A percentile compares a stretch with the other conserved stretches of the same genome.
Evolutionary conservation across 2,888 invertebrate genomes (phyloP).

Genomic region (Philereme transversata): DNA sequence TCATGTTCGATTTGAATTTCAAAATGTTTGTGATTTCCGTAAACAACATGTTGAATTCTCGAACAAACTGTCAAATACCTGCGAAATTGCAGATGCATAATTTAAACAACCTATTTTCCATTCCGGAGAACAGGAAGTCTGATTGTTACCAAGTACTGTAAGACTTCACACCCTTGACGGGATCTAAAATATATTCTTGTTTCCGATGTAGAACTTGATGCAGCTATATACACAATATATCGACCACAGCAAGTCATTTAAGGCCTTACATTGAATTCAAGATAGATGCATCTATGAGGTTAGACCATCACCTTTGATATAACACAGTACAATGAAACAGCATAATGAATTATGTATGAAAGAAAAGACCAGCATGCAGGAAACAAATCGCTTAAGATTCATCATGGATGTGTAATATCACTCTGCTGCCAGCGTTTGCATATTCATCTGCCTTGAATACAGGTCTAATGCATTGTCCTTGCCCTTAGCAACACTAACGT

Average conservation of each 20-base stretch:
- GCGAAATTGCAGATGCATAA: too few species aligned
- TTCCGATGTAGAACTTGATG: background rate
- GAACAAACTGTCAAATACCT: too few species aligned
- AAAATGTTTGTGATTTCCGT: slow-evolving; percentile 12
- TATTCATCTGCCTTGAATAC: slow-evolving; percentile 40
- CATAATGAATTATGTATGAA: slow-evolving; percentile 26
- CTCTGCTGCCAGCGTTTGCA: slow-evolving; percentile 30
- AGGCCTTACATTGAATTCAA: background rate
- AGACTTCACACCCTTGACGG: too few species aligned
- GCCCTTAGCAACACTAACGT: slow-evolving; percentile 65
- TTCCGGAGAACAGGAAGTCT: too few species aligned
- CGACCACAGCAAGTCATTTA: background rate
- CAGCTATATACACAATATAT: too few species aligned
- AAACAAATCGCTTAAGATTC: slow-evolving; percentile 29
- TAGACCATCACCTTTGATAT: slow-evolving; percentile 4
- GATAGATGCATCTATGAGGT: slow-evolving; percentile 4
- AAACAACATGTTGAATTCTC: slow-evolving; percentile 1
- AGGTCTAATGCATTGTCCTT: slow-evolving; percentile 47
- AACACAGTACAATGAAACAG: slow-evolving; percentile 19
- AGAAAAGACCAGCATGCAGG: slow-evolving; percentile 20
- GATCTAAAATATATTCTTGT: too few species aligned
- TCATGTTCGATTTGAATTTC: slow-evolving; percentile 22
- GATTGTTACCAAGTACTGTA: too few species aligned
- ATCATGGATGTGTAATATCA: slow-evolving; percentile 26
- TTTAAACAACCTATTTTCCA: too few species aligned